A percentile compares a stretch with the other conserved stretches of the same genome.
phyloP scores from a whole-genome alignment of 2,888 invertebrate genomes.

The Sphaerophoria rueppellii region DNA sequence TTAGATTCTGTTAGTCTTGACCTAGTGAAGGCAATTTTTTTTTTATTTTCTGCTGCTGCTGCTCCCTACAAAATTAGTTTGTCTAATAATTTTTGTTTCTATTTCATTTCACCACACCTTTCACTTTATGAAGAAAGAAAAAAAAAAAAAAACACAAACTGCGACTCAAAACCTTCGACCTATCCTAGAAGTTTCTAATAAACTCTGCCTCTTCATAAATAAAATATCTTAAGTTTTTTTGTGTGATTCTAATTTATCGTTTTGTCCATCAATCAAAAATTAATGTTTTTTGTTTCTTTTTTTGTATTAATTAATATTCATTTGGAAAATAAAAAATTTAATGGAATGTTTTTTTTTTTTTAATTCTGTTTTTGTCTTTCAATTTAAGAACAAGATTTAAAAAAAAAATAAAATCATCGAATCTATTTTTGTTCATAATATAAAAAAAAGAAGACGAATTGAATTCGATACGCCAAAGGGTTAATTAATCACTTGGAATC shows the following conservation, averaged over 20 bases:
- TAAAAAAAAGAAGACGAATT: constrained; percentile 1
- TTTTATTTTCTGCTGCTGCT: background rate
- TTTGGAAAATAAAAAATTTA: constrained; percentile 17
- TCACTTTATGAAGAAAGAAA: constrained; percentile 1
- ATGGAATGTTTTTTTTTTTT: background rate
- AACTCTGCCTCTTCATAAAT: background rate
- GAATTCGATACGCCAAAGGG: constrained; percentile 38
- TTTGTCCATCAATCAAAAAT: constrained; percentile 27
- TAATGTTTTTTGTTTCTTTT: background rate
- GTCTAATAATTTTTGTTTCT: background rate
- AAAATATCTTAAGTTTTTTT: constrained; percentile 5
- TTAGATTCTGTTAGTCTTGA: constrained; percentile 3
- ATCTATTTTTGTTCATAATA: background rate
- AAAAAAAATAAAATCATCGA: constrained; percentile 4
- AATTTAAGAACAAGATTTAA: background rate
- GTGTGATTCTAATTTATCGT: constrained; percentile 6
- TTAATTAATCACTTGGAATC: constrained; percentile 36
- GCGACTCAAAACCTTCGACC: constrained; percentile 20
- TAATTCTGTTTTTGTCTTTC: background rate
- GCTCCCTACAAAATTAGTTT: background rate
- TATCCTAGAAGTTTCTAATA: constrained; percentile 16
- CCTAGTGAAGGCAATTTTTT: constrained; percentile 16
- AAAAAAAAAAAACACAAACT: background rate
- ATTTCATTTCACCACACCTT: constrained; percentile 24
- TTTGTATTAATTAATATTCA: constrained; percentile 31